A percentile compares a stretch with the other conserved stretches of the same genome.
Evolutionary conservation across 2,113 vertebrate genomes (phyloP).

Genomic region (Sebastes fasciatus): DNA sequence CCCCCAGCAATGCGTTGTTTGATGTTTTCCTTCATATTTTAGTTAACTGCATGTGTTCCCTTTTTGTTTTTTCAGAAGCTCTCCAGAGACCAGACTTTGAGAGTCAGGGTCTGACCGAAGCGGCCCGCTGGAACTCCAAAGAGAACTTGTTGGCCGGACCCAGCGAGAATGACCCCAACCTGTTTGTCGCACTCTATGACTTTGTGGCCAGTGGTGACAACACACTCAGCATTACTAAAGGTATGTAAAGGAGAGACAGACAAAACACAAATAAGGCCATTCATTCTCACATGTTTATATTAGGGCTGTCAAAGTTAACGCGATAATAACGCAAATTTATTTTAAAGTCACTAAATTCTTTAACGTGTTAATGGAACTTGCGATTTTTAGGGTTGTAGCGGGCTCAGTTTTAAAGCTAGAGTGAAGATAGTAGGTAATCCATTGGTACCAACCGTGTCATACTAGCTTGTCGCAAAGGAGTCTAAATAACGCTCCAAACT

Average conservation of each 20-base stretch:
- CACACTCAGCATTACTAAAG: slow-evolving; percentile 99
- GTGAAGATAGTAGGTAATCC: too few species aligned
- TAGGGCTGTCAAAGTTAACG: too few species aligned
- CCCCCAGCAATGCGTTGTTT: slow-evolving; percentile 12
- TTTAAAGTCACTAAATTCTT: too few species aligned
- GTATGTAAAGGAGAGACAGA: slow-evolving; percentile 75
- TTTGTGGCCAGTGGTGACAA: slow-evolving; percentile 99
- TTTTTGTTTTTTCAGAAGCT: slow-evolving; percentile 86
- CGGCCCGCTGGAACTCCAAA: slow-evolving; percentile 99
- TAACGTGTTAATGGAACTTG: too few species aligned
- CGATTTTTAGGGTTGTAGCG: too few species aligned
- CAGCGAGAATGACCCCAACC: slow-evolving; percentile 98
- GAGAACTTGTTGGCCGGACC: slow-evolving; percentile 97
- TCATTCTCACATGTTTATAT: background rate
- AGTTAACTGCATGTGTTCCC: background rate
- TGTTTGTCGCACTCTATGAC: slow-evolving; percentile 99
- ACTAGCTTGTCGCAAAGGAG: too few species aligned
- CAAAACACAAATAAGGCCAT: background rate
- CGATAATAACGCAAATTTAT: too few species aligned
- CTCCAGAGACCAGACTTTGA: slow-evolving; percentile 97
- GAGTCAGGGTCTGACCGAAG: slow-evolving; percentile 93
- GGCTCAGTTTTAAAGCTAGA: too few species aligned
- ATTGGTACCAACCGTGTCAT: too few species aligned
- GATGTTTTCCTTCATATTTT: slow-evolving; percentile 15
- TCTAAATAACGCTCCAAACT: too few species aligned